Evolutionary conservation across 92 coral and sea anemone species (phyloP), one percentile per base, ranked within the genome.

Genomic region (Micromussa lordhowensis): DNA sequence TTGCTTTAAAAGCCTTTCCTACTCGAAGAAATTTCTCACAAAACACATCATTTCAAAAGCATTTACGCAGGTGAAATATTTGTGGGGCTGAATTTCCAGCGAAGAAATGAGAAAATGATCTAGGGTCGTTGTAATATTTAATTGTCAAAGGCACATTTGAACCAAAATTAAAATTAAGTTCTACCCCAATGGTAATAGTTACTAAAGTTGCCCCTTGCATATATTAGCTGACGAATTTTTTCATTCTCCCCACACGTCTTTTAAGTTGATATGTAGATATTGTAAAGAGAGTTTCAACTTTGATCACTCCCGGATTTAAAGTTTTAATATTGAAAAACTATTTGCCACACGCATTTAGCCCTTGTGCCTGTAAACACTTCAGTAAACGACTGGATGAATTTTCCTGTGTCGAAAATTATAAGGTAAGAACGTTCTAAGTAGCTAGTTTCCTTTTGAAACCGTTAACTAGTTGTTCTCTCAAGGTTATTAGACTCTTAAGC

Each of bases 31-130:
- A 66, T 26, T 26, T 66, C 71, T 66, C 32, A 34, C 32, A 66
- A 66, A 66, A 66, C 4, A 28, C 71, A 26, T 66, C 71, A 66
- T 28, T 66, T 66, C 34, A 12, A 66, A 66, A 26, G 18, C 32
- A 66, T 66, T 66, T 66, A 66, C 71, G 71, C 71, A 66, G 29
- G 71, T 26, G 71, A 66, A 66, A 66, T 26, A 66, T 66, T 66
- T 28, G 34, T 10, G 34, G 71, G 71, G 17, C 26, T 66, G 3
- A 66, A 66, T 66, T 26, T 66, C 71, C 71, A 5, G 17, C 71
- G 26, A 66, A 28, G 71, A 3, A 31, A 63, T 12, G 17, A 26
- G 17, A 66, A 12, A 66, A 66, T 66, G 71, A 66, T 66, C 14
- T 24, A 0, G 12, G 29, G 9, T 11, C n/a, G 68, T 61, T 7